Conservation (phyloP, 2,888 invertebrate species). For the Dryobotodes eremita region DNA sequence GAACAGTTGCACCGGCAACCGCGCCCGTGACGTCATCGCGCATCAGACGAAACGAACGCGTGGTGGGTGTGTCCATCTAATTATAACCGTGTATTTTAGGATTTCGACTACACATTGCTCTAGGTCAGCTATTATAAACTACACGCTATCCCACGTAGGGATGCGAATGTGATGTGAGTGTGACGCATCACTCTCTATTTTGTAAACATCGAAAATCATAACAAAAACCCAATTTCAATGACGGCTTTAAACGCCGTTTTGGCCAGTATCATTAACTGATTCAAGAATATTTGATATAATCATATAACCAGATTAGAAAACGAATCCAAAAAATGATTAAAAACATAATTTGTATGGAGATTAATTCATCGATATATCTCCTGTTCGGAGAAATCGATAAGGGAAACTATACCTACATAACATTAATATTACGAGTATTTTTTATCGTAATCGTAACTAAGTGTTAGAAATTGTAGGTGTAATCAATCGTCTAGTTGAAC, state of each 20-base stretch:
- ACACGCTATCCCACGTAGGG: slow-evolving; percentile 60
- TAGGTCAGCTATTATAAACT: slow-evolving; percentile 77
- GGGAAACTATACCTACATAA: slow-evolving; percentile 30
- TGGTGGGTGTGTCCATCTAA: slow-evolving; percentile 83
- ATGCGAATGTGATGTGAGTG: slow-evolving; percentile 23
- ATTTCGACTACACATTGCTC: slow-evolving; percentile 70
- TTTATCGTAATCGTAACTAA: slow-evolving; percentile 27
- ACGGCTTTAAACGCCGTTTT: neutral
- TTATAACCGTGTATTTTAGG: slow-evolving; percentile 77
- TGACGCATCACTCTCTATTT: slow-evolving; percentile 51
- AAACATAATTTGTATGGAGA: slow-evolving; percentile 55
- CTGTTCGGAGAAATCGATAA: slow-evolving; percentile 57
- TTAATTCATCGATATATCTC: slow-evolving; percentile 59
- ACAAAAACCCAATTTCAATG: neutral
- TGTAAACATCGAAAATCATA: slow-evolving; percentile 42
- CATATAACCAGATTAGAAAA: slow-evolving; percentile 51
- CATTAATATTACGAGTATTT: slow-evolving; percentile 25
- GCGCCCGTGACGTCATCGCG: slow-evolving; percentile 71
- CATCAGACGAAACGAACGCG: slow-evolving; percentile 72
- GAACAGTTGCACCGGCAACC: slow-evolving; percentile 51
- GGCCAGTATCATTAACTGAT: neutral
- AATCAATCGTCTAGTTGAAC: slow-evolving; percentile 30
- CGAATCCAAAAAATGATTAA: slow-evolving; percentile 40
- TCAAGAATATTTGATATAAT: slow-evolving; percentile 26
- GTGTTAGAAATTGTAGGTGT: slow-evolving; percentile 47